Evolutionary conservation across 2,113 vertebrate species (phyloP), one percentile per base, ranked within the genome.

Genomic region (Cinclus cinclus): DNA sequence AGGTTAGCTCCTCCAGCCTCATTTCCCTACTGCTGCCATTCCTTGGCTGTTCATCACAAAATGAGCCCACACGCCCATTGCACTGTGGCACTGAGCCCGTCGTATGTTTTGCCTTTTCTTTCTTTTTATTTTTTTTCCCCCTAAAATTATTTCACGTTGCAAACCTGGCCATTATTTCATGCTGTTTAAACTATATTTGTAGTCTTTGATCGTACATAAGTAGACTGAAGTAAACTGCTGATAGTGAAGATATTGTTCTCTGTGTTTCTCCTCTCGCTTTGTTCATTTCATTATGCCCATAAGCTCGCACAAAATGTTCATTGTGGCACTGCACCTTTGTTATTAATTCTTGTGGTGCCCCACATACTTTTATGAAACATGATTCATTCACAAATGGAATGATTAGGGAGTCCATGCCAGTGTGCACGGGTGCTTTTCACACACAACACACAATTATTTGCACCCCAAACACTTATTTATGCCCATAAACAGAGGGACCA

Each of bases 181-280:
- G 98, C 98, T 98, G 98, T 95, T 98, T 98, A 98, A 98, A 98
- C 97, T 96, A 50, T 97, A 97, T 98, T 98, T 98, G 96, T 84
- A 88, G 96, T 96, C 97, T 98, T 98, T 98, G 97, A 98, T 98
- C 97, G 91, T 92, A 96, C 85, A 87, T 97, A 98, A 98, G 97
- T 94, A 98, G 97, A 95, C 94, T 95, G 95, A 95, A 95, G 97
- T 95, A 96, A 97, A 97, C 96, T 75, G 97, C 97, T 93, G 97
- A 98, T 97, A 94, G 93, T 86, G 97, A 97, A 97, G 97, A 97
- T 98, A 98, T 97, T 97, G 97, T 97, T 97, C 97, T 94, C 65
- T 0, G 59, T n/a, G 73, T 89, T 90, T 97, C 97, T 95, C 96
- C 95, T 87, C 84, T 79, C 1, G 24, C 84, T 97, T 96, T 97